Conservation (phyloP, 2,113 vertebrate species). For the Lichenostomus cassidix region DNA sequence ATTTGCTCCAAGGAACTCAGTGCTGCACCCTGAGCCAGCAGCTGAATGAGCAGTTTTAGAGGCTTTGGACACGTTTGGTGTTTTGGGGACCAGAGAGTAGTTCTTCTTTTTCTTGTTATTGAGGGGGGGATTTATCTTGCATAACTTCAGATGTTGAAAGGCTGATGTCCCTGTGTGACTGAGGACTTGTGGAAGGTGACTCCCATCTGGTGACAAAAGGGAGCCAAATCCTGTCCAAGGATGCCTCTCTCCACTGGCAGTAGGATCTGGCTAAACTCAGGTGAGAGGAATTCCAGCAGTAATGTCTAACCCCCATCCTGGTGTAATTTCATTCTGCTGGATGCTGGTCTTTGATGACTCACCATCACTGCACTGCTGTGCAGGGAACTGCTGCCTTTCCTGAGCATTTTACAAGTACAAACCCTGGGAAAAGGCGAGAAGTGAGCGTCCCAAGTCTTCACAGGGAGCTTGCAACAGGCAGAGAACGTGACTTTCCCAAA, state of each 20-base stretch:
- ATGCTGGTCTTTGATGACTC: neutral
- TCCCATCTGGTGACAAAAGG: neutral
- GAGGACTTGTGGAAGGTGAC: neutral
- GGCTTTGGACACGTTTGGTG: neutral
- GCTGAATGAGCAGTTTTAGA: neutral
- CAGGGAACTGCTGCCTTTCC: neutral
- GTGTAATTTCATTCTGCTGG: neutral
- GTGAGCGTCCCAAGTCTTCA: neutral
- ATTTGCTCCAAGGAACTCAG: neutral
- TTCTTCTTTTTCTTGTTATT: neutral
- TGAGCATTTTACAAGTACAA: neutral
- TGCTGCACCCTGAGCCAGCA: neutral
- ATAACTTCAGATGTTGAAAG: neutral
- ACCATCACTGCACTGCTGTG: neutral
- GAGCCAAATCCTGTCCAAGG: accelerated
- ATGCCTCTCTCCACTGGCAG: neutral
- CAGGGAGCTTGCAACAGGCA: neutral
- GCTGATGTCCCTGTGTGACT: neutral
- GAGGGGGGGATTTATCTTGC: neutral
- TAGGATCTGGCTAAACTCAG: neutral
- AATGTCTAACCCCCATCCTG: neutral
- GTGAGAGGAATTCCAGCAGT: neutral
- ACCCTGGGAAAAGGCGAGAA: neutral
- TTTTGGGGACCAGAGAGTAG: neutral
- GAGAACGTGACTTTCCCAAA: accelerated